These are phyloP conservation scores for Junonia oenone DNA, from an alignment of 2,888 invertebrate species.

Conservation along the genomic window DNA sequence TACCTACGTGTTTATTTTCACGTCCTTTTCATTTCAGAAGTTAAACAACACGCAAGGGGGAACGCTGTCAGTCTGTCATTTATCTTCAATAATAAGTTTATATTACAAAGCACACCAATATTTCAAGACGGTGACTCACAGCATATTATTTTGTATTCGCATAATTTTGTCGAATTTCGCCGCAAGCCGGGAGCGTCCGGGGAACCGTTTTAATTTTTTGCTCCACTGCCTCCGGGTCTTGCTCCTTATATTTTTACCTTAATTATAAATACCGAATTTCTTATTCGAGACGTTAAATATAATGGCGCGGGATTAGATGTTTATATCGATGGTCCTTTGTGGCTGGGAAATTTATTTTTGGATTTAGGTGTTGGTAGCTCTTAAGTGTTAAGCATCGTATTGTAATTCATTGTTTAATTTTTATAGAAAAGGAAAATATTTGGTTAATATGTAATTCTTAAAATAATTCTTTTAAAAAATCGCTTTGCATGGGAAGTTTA, in stretches of 20 bases:
- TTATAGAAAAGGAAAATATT: too few species aligned
- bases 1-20: too few species aligned
- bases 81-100: too few species aligned
- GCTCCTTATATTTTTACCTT: slow-evolving; percentile 53
- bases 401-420: too few species aligned
- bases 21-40: too few species aligned
- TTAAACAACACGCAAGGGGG: too few species aligned
- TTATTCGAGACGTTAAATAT: slow-evolving; percentile 37
- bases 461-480: too few species aligned
- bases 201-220: slow-evolving; percentile 69
- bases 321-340: slow-evolving; percentile 8
- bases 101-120: neutral
- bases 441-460: too few species aligned
- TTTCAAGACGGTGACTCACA: neutral
- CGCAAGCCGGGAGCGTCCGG: slow-evolving; percentile 25
- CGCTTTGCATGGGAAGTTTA: too few species aligned
- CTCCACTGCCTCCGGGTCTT: slow-evolving; percentile 50
- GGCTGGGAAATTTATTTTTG: neutral
- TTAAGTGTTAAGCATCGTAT: too few species aligned
- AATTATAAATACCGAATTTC: slow-evolving; percentile 58
- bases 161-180: neutral
- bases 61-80: too few species aligned
- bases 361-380: too few species aligned
- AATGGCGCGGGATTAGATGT: slow-evolving; percentile 24
- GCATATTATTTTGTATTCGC: neutral